Base-by-base conservation (phyloP, 2,888 invertebrate genomes). In the Hydraecia micacea region DNA sequence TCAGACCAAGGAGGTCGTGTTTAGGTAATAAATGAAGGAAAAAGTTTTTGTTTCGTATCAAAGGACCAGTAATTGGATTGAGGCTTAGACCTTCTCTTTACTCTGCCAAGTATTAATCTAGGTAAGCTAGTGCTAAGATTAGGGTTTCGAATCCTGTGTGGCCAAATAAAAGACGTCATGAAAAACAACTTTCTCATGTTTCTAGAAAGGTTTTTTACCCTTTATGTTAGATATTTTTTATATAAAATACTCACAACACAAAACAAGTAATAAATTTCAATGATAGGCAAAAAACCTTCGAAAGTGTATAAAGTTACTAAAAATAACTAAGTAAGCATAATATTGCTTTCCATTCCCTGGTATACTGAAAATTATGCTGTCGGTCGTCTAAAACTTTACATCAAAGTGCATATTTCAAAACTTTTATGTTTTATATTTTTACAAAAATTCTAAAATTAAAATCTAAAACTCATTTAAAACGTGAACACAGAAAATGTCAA, bases 31-130 rank as follows among this genome's bases (percentile, higher is more conserved):
- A 66, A 74, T 76, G 49, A 68, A 73, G 52, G 76, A 65, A 71
- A 39, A 70, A 62, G 28, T 74, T 84, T 77, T 66, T 69, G 60
- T 69, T 73, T 69, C 52, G 75, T 68, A 67, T 58, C 46, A 66
- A 71, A 81, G 70, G 36, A 65, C 46, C 67, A 68, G 74, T 84
- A 84, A 84, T 84, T 80, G 84, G 72, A 80, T 74, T 68, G 71
- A 18, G 39, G 63, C 70, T 68, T 25, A 79, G 65, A 42, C 55
- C 63, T 76, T 60, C 32, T 70, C 70, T 68, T 70, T 69, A 65
- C 55, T 69, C 42, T 60, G n/a, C 13, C 42, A 32, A 55, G 39
- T 67, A 42, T 39, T 65, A 52, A 52, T 52, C 63, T 77, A 60
- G 42, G 52, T 58, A 46, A 63, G 58, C 63, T 82, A 72, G 28